These are phyloP conservation scores for Brenthis ino DNA, from an alignment of 2,888 invertebrate genomes.

Conservation along the genomic window DNA sequence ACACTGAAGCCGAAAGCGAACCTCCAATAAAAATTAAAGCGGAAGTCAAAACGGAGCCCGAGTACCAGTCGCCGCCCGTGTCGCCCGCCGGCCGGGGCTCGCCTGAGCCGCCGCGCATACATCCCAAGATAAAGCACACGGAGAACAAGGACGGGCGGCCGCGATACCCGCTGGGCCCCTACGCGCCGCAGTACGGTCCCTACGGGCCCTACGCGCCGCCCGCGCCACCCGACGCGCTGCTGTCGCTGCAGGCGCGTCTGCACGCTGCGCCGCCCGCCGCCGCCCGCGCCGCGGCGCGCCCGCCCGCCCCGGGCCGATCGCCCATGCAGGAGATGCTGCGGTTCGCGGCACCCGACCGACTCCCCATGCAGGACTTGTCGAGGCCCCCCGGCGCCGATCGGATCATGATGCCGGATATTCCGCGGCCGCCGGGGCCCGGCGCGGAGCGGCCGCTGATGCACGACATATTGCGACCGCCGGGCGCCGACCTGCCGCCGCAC, in stretches of 20 bases:
- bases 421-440: not conserved
- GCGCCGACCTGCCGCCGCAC: constrained; percentile 32
- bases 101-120: constrained; percentile 60
- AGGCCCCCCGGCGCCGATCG: constrained; percentile 19
- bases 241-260: constrained; percentile 28
- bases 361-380: constrained; percentile 27
- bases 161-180: constrained; percentile 73
- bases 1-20: constrained; percentile 42
- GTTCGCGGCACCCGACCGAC: constrained; percentile 25
- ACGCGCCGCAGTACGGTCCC: constrained; percentile 75
- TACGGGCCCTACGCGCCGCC: constrained; percentile 73
- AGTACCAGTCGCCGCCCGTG: constrained; percentile 63
- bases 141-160: constrained; percentile 72
- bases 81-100: constrained; percentile 57
- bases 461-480: constrained; percentile 40
- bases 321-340: constrained; percentile 34
- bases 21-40: constrained; percentile 67
- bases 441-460: not conserved
- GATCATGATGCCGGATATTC: constrained; percentile 1
- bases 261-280: constrained; percentile 15
- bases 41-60: constrained; percentile 76
- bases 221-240: constrained; percentile 28
- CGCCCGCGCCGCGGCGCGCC: constrained; percentile 20
- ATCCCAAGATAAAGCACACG: constrained; percentile 74
- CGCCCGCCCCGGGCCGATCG: constrained; percentile 24